A percentile compares a stretch with the other conserved stretches of the same genome.
phyloP scores from a whole-genome alignment of 1,140 invertebrate genomes.

The Leptestheria dahalacensis region DNA sequence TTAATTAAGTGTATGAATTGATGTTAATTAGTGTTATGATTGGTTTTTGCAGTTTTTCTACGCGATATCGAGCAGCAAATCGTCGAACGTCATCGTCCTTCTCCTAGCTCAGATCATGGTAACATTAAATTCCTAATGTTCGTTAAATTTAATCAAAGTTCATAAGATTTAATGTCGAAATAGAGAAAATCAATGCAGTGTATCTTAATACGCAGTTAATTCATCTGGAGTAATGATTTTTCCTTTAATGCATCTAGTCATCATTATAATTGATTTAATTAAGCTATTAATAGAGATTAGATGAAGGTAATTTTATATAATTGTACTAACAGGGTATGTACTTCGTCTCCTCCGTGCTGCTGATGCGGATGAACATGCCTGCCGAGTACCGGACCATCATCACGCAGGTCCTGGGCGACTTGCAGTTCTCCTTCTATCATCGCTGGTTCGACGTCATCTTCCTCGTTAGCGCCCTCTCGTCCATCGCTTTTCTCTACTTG shows the following conservation, averaged over 20 bases:
- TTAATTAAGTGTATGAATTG: neutral
- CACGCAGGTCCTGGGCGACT: constrained; percentile 89
- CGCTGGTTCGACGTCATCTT: constrained; percentile 99
- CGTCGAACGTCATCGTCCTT: constrained; percentile 94
- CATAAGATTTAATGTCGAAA: no score
- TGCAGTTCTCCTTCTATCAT: constrained; percentile 99
- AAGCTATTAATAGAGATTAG: neutral
- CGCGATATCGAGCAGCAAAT: constrained; percentile 97
- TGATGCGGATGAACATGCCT: constrained; percentile 99
- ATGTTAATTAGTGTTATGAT: constrained; percentile 10
- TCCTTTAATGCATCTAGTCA: neutral
- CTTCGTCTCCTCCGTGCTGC: constrained; percentile 91
- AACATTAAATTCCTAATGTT: constrained; percentile 24
- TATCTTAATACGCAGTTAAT: no score
- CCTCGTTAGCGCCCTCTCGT: constrained; percentile 86
- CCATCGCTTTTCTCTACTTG: constrained; percentile 88
- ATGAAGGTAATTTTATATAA: neutral
- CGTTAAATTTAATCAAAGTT: no score
- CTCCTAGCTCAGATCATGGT: constrained; percentile 96
- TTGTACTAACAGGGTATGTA: constrained; percentile 75
- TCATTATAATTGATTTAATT: constrained; percentile 7
- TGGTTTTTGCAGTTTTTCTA: constrained; percentile 83
- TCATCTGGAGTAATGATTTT: no score
- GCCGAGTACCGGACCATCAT: constrained; percentile 93
- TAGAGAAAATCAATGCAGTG: no score